Evolutionary conservation across 2,888 invertebrate species (phyloP).

Genomic region (Diachrysia chrysitis): DNA sequence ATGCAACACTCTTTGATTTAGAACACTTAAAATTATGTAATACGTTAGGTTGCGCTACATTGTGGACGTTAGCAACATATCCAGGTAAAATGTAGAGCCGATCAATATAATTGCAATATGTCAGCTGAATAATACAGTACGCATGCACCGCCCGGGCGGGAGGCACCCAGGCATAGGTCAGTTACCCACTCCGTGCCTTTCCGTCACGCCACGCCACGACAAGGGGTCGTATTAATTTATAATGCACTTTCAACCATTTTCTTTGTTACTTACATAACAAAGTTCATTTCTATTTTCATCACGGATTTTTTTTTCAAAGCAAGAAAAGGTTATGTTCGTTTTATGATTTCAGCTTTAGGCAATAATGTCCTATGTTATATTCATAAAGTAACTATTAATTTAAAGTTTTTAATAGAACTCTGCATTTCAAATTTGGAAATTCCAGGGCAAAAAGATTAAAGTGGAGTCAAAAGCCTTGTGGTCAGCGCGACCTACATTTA

Average conservation of each 20-base stretch:
- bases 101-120: slow-evolving; percentile 78
- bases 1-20: neutral
- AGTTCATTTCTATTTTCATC: neutral
- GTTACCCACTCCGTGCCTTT: slow-evolving; percentile 68
- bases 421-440: neutral
- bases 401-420: neutral
- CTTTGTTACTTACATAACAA: slow-evolving; percentile 29
- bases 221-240: slow-evolving; percentile 44
- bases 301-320: neutral
- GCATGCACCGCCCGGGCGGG: slow-evolving; percentile 76
- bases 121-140: slow-evolving; percentile 71
- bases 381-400: neutral
- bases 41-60: neutral
- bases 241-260: slow-evolving; percentile 35
- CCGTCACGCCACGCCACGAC: slow-evolving; percentile 35
- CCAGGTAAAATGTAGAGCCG: slow-evolving; percentile 46
- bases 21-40: neutral
- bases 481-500: slow-evolving; percentile 1
- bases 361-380: neutral
- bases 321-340: neutral
- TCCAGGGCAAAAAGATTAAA: slow-evolving; percentile 1
- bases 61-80: slow-evolving; percentile 12
- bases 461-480: neutral
- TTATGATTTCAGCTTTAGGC: neutral
- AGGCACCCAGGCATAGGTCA: slow-evolving; percentile 79